Base-by-base conservation (phyloP, 2,113 vertebrate genomes). In the Trogon surrucura region DNA sequence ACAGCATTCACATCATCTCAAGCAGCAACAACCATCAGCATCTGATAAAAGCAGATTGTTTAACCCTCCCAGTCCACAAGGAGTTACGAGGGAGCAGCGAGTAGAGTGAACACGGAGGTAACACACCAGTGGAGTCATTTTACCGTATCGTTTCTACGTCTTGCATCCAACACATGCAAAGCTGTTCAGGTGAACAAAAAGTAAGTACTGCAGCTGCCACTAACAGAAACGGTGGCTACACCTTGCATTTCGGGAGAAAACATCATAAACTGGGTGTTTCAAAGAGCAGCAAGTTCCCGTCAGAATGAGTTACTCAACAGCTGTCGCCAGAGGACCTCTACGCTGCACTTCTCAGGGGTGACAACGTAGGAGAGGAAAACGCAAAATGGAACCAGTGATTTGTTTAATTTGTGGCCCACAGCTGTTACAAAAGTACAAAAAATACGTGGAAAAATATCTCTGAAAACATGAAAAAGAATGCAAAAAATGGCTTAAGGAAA, bases 321-420 rank as follows among this genome's bases (percentile, higher is more conserved):
- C 67, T 54, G 34, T 1, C 61, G 22, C 16, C 65, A 64, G 64
- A 67, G 53, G 38, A 71, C 10, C 29, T 69, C 64, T 34, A 22
- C 16, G n/a, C 41, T 6, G 7, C 0, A 0, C n/a, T 93, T 82
- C 51, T 66, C 3, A 0, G 17, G 6, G 5, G 10, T 18, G 53
- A 38, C 41, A 79, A 27, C 0, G 0, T n/a, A 38, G 75, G 48
- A 50, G 13, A 62, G 62, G 17, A 58, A 74, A 48, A 67, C 20
- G 13, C 26, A 82, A 71, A 89, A 62, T 11, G 11, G 67, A 89
- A 66, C 15, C 61, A 48, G 16, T 2, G 5, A 74, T 57, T 75
- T 61, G 19, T 64, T 78, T 78, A 74, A 21, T 66, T 66, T 30
- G 5, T 50, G 32, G 20, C 26, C 25, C 17, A 38, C 0, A 0